A percentile compares a stretch with the other conserved stretches of the same genome.
These are phyloP conservation scores for Phenganax stokvisi DNA, from an alignment of 92 coral and sea anemone genomes.

Conservation along the genomic window DNA sequence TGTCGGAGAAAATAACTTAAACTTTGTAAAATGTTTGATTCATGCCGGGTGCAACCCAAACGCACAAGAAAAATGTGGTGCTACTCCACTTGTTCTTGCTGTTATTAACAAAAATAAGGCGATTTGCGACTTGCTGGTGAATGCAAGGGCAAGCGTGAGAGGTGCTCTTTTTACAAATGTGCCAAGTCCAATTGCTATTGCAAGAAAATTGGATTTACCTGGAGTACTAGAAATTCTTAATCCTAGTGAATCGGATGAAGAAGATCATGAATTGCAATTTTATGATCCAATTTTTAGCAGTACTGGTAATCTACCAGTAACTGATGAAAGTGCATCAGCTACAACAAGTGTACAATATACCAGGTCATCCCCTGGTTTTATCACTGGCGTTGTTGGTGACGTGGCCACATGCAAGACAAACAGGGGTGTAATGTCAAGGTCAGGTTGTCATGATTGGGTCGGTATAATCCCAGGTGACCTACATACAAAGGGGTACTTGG, in stretches of 20 bases:
- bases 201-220: constrained; percentile 44
- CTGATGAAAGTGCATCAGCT: neutral
- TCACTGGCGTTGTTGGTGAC: constrained; percentile 48
- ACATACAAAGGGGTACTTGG: constrained; percentile 39
- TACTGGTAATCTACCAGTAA: neutral
- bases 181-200: constrained; percentile 47
- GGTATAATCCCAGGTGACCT: constrained; percentile 31
- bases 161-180: constrained; percentile 39
- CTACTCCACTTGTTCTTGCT: neutral
- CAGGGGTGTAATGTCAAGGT: constrained; percentile 38
- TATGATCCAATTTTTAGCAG: constrained; percentile 34
- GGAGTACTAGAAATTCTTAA: constrained; percentile 38
- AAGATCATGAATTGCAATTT: constrained; percentile 36
- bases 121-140: neutral
- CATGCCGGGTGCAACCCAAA: neutral
- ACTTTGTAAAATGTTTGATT: constrained; percentile 40
- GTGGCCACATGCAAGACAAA: constrained; percentile 38
- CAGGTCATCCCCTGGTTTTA: constrained; percentile 27
- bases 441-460: constrained; percentile 18
- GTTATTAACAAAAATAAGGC: neutral
- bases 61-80: neutral
- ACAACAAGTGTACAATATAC: neutral
- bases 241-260: constrained; percentile 37
- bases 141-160: constrained; percentile 21
- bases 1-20: neutral